Conservation (phyloP, 2,888 invertebrate genomes). For the Merodon equestris region DNA sequence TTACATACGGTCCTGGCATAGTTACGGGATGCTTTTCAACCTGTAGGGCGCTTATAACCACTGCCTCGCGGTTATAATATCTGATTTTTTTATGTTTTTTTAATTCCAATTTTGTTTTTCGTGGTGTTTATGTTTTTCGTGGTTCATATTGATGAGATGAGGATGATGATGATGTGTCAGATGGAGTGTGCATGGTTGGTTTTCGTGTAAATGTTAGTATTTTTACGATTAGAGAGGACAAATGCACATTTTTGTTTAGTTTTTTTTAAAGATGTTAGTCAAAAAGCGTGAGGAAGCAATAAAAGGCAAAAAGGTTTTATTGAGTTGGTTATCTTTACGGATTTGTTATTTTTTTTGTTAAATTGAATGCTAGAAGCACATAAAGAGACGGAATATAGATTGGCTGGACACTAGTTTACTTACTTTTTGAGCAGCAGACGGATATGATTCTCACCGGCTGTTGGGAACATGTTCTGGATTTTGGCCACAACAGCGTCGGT, state of each 20-base stretch:
- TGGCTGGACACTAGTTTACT: constrained; percentile 77
- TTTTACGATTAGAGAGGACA: constrained; percentile 53
- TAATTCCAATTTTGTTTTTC: no score
- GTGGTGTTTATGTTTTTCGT: no score
- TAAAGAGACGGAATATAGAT: constrained; percentile 27
- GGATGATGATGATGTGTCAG: constrained; percentile 1
- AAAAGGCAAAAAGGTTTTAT: constrained; percentile 62
- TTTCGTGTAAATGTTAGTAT: constrained; percentile 14
- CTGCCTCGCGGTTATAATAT: constrained; percentile 94
- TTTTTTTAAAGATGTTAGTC: constrained; percentile 42
- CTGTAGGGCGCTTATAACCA: constrained; percentile 95
- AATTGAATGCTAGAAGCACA: constrained; percentile 53
- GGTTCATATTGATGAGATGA: constrained; percentile 22
- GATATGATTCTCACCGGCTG: constrained; percentile 93
- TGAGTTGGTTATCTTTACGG: constrained; percentile 38
- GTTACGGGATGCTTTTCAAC: constrained; percentile 95
- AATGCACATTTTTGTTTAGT: constrained; percentile 58
- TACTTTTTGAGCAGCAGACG: constrained; percentile 92
- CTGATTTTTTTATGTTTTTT: constrained; percentile 79
- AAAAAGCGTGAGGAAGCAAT: constrained; percentile 68
- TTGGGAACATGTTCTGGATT: constrained; percentile 93
- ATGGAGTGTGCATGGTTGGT: constrained; percentile 20
- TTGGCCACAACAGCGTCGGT: constrained; percentile 88
- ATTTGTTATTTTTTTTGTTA: constrained; percentile 24
- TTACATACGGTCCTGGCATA: constrained; percentile 90